These are phyloP conservation scores for Botia kubotai DNA, from an alignment of 2,797 vertebrate genomes.

Conservation along the genomic window DNA sequence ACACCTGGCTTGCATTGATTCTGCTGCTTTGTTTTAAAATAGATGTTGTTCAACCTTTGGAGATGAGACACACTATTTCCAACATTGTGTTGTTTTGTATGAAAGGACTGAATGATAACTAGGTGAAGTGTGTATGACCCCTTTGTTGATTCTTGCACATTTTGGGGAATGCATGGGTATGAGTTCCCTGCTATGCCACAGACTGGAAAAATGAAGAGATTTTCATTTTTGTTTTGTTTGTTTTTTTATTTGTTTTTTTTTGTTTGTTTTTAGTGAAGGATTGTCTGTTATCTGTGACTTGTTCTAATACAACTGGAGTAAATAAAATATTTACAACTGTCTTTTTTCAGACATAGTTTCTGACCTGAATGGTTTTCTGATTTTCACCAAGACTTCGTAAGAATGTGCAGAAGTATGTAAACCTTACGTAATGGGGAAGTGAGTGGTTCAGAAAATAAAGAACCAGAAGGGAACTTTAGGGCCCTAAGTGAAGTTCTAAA, in stretches of 20 bases:
- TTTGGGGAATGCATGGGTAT: conserved; percentile 47
- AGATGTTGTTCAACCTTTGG: conserved; percentile 37
- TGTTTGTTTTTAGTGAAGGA: conserved; percentile 66
- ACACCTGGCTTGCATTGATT: conserved; percentile 3
- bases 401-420: neutral
- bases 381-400: neutral
- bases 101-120: conserved; percentile 34
- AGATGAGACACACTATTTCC: conserved; percentile 1
- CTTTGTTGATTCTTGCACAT: conserved; percentile 31
- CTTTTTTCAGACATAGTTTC: conserved; percentile 28
- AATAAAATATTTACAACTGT: conserved; percentile 69
- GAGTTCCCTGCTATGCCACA: conserved; percentile 66
- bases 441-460: neutral
- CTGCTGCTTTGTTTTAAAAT: conserved; percentile 44
- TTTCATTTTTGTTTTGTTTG: conserved; percentile 56
- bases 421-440: neutral
- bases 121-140: conserved; percentile 16
- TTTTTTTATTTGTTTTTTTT: conserved; percentile 53
- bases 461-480: neutral
- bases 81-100: neutral
- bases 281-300: conserved; percentile 66
- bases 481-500: no score
- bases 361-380: neutral
- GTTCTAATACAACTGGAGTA: conserved; percentile 75
- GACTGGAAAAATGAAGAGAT: conserved; percentile 59